Base-by-base conservation (phyloP, 1,140 invertebrate species). In the Caerostris darwini region DNA sequence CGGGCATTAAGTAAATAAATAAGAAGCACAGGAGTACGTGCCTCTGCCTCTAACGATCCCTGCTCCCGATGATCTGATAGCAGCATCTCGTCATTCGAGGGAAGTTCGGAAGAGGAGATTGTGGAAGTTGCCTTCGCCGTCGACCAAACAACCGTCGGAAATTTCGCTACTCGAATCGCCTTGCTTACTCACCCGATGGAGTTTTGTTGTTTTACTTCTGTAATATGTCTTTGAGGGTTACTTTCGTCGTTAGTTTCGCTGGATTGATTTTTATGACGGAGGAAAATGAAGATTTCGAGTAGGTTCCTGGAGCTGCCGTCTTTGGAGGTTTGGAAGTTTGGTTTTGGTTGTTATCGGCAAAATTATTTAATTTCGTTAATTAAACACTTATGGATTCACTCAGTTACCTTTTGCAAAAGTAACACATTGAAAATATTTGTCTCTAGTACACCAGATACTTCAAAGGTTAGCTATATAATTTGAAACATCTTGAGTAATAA, bases 11-110 rank as follows among this genome's bases (percentile, higher is more conserved):
- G 61, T 59, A 91, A 91, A 82, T 91, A 91, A 91, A 91, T 19
- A 61, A 89, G 69, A 77, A 77, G 19, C 14, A 5, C 19, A 12
- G 12, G 50, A 67, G 77, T 81, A 92, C 90, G 90, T 92, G 90
- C 90, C 19, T 50, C 53, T 92, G 81, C 56, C 58, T 85, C 81
- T 85, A 92, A 92, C 82, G 90, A 92, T 85, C 77, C 77, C 34
- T 85, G 59, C 90, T 92, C 34, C 90, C 34, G 81, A 67, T 64
- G 58, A 59, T 53, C 53, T 64, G 90, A 92, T 92, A 92, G 19
- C 90, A 85, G 77, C 54, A 50, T 12, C 71, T 91, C 89, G 54
- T 58, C 89, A 81, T 91, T 91, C 69, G 34, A 56, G 3, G 82
- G 67, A 71, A 87, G 7, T 61, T 59, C 57, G 19, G 58, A 19